Percentiles rank a stretch among this genome's conserved stretches.
phyloP scores from a whole-genome alignment of 2,888 invertebrate species.

The Cephus rjabovi region DNA sequence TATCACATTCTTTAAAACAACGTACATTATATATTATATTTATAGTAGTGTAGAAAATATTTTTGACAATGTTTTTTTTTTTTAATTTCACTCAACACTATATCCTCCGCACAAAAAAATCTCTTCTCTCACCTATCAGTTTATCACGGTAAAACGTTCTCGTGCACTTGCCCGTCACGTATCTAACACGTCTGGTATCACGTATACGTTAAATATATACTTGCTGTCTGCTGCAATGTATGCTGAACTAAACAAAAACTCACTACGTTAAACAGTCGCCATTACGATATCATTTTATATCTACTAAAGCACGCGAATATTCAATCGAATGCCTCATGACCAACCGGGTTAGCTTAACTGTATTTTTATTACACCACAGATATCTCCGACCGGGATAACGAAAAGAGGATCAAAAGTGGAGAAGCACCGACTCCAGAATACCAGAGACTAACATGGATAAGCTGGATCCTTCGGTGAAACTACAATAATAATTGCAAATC shows the following conservation, averaged over 20 bases:
- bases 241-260: neutral
- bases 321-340: neutral
- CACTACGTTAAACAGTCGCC: neutral
- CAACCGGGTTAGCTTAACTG: neutral
- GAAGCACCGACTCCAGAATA: neutral
- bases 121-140: neutral
- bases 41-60: too few species aligned
- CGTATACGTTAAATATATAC: neutral
- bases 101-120: slow-evolving; percentile 20
- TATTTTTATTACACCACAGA: neutral
- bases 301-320: neutral
- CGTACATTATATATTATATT: neutral
- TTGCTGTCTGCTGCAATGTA: neutral
- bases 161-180: neutral
- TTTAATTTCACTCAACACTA: slow-evolving; percentile 7
- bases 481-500: neutral
- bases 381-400: neutral
- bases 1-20: neutral
- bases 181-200: neutral
- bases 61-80: neutral
- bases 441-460: neutral
- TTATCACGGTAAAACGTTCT: neutral
- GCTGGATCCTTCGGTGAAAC: neutral
- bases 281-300: neutral
- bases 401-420: neutral